A percentile compares a stretch with the other conserved stretches of the same genome.
Conservation (phyloP, 2,797 vertebrate genomes). For the Momotus momota region DNA sequence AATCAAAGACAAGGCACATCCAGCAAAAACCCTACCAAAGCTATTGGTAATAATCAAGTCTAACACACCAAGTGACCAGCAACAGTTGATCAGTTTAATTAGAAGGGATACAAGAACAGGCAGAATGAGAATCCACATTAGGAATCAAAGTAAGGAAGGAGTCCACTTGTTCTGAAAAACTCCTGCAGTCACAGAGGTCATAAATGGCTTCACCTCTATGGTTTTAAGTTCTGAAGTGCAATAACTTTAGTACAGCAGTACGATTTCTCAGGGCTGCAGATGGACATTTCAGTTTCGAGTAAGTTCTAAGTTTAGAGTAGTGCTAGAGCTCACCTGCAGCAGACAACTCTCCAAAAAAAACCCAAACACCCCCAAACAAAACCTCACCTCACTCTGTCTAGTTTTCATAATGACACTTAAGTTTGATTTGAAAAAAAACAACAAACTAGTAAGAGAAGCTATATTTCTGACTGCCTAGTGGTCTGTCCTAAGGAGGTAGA, state of each 20-base stretch:
- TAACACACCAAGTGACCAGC: background rate
- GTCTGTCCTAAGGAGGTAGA: background rate
- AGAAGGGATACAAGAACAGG: background rate
- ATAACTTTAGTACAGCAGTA: background rate
- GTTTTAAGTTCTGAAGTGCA: slow-evolving; percentile 38
- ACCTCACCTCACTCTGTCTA: background rate
- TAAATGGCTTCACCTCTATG: background rate
- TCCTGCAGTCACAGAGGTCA: background rate
- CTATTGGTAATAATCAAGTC: background rate
- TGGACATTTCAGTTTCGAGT: slow-evolving; percentile 6
- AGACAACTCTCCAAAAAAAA: background rate
- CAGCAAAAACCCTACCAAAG: background rate
- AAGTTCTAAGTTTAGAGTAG: slow-evolving; percentile 24
- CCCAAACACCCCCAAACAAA: background rate
- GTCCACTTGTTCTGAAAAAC: background rate
- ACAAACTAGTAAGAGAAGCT: background rate
- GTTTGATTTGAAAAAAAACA: background rate
- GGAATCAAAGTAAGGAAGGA: background rate
- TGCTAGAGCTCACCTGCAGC: background rate
- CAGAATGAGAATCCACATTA: background rate
- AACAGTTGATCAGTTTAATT: background rate
- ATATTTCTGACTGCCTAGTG: background rate
- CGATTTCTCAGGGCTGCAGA: slow-evolving; percentile 36
- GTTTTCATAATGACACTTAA: background rate
- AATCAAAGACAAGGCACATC: background rate